Percentiles rank a stretch among this genome's conserved stretches.
phyloP scores from a whole-genome alignment of 1,140 invertebrate species.

The Bombus waltoni region DNA sequence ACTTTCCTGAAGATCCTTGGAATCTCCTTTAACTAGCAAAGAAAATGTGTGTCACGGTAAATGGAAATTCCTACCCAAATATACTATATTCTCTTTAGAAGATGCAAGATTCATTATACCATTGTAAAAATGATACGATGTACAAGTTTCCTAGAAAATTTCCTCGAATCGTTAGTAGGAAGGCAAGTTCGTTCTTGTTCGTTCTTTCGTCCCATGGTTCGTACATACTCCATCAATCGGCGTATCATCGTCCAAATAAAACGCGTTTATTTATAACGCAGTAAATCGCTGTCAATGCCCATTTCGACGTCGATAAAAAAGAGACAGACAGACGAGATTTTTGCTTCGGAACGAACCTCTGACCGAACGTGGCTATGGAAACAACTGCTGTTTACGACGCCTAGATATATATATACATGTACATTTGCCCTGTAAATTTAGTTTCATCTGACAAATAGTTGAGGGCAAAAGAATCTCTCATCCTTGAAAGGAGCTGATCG shows the following conservation, averaged over 20 bases:
- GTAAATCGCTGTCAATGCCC: background rate
- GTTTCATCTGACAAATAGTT: conserved; percentile 35
- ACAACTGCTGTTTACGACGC: conserved; percentile 10
- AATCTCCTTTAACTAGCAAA: background rate
- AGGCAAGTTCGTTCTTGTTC: background rate
- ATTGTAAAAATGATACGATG: too few relatives aligned
- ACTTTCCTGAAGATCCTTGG: background rate
- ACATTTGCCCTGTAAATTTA: conserved; percentile 60
- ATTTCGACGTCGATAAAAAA: background rate
- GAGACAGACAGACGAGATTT: background rate
- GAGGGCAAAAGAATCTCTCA: conserved; percentile 61
- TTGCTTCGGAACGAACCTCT: background rate
- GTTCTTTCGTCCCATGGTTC: background rate
- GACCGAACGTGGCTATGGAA: background rate
- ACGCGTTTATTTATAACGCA: conserved; percentile 20
- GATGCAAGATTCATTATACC: too few relatives aligned
- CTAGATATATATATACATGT: too few relatives aligned
- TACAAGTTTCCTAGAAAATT: too few relatives aligned
- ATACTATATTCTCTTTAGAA: too few relatives aligned
- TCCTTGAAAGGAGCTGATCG: conserved; percentile 62
- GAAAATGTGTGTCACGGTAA: background rate
- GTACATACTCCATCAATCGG: background rate
- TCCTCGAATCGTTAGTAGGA: background rate
- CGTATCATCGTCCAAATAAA: background rate
- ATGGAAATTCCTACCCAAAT: background rate